phyloP scores from a whole-genome alignment of 1,140 invertebrate genomes.

The Nasonia vitripennis region DNA sequence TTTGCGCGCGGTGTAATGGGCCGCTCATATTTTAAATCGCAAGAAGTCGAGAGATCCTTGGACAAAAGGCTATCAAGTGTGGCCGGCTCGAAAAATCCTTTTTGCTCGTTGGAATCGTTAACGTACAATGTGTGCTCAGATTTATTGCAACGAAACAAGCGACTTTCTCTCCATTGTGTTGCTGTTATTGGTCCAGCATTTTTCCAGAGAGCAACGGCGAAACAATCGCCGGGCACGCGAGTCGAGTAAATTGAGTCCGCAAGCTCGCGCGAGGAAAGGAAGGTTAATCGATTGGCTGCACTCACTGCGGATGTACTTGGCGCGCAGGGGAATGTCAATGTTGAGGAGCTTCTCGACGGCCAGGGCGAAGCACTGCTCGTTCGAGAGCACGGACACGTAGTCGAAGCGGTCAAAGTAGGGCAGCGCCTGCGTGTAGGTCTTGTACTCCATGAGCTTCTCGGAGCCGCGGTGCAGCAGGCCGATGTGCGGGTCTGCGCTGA shows the following conservation, averaged over 20 bases:
- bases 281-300: background rate
- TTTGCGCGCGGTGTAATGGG: too few relatives aligned
- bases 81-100: constrained; percentile 28
- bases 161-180: too few relatives aligned
- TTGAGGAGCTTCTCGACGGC: constrained; percentile 97
- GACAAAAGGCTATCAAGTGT: constrained; percentile 9
- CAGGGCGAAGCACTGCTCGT: constrained; percentile 96
- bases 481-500: constrained; percentile 95
- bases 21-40: too few relatives aligned
- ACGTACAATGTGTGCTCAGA: background rate
- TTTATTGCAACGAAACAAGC: background rate
- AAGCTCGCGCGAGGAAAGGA: background rate
- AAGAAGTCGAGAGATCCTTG: background rate
- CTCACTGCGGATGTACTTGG: constrained; percentile 96
- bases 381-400: constrained; percentile 99
- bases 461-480: constrained; percentile 96
- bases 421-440: constrained; percentile 97
- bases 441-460: constrained; percentile 98
- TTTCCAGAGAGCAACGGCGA: background rate
- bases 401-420: constrained; percentile 99
- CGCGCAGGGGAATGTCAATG: constrained; percentile 94
- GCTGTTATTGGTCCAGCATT: too few relatives aligned
- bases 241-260: background rate
- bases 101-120: background rate
- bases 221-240: background rate